phyloP scores from a whole-genome alignment of 2,113 vertebrate genomes.

The Stigmatopora argus region DNA sequence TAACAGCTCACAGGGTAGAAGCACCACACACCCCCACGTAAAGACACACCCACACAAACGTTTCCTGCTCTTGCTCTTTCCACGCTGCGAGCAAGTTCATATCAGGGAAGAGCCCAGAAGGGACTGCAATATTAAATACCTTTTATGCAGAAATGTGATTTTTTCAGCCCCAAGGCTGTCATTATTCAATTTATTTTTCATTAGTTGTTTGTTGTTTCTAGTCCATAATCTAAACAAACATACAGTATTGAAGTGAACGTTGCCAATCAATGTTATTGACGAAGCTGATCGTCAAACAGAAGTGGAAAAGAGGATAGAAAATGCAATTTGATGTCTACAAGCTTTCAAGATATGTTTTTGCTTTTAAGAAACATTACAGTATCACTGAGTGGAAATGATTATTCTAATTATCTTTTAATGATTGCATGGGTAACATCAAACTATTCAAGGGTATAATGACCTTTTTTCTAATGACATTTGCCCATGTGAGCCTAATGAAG shows the following conservation, averaged over 20 bases:
- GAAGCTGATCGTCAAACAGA: not conserved
- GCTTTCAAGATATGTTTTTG: slow-evolving; percentile 1
- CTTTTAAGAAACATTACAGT: not conserved
- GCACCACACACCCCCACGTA: not conserved
- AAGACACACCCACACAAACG: not conserved
- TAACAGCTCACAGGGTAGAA: not conserved
- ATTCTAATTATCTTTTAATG: not conserved
- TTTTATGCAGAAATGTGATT: slow-evolving; percentile 1
- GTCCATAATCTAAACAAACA: not conserved
- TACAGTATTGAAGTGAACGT: not conserved
- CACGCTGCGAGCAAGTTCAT: slow-evolving; percentile 1
- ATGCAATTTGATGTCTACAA: not conserved
- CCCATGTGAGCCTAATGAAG: not conserved
- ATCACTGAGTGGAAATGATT: slow-evolving; percentile 3
- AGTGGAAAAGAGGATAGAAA: not conserved
- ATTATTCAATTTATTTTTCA: not conserved
- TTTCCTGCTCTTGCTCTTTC: not conserved
- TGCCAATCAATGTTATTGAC: not conserved
- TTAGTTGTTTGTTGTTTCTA: slow-evolving; percentile 1
- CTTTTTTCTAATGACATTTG: not conserved
- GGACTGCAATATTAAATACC: slow-evolving; percentile 6
- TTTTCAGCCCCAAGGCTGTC: slow-evolving; percentile 1
- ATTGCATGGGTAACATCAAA: not conserved
- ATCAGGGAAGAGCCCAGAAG: slow-evolving; percentile 3
- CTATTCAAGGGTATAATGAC: not conserved